A percentile compares a stretch with the other conserved stretches of the same genome.
phyloP scores from a whole-genome alignment of 1,140 invertebrate genomes.

The Pseudoatta argentina region DNA sequence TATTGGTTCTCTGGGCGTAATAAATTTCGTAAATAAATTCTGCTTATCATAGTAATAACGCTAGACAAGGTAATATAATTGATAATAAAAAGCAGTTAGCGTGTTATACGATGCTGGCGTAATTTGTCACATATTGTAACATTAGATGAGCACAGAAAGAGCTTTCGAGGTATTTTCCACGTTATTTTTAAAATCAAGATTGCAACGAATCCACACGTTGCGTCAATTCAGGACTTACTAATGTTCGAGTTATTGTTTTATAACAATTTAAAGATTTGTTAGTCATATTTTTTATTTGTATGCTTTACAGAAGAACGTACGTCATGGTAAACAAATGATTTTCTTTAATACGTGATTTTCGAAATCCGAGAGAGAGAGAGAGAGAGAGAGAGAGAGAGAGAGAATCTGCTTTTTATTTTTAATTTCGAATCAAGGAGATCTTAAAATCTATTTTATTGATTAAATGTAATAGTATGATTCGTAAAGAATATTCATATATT shows the following conservation, averaged over 20 bases:
- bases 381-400: too few relatives aligned
- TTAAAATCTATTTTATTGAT: too few relatives aligned
- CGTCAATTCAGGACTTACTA: background rate
- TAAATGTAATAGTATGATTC: too few relatives aligned
- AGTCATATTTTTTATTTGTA: background rate
- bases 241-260: background rate
- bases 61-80: slow-evolving; percentile 19
- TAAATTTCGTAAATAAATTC: slow-evolving; percentile 17
- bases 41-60: slow-evolving; percentile 5
- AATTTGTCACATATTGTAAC: slow-evolving; percentile 15
- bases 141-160: background rate
- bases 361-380: background rate
- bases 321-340: too few relatives aligned
- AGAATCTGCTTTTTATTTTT: too few relatives aligned
- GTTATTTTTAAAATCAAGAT: slow-evolving; percentile 8
- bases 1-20: background rate
- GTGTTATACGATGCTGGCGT: too few relatives aligned
- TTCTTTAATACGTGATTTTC: background rate
- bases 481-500: too few relatives aligned
- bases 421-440: too few relatives aligned
- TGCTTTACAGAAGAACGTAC: background rate
- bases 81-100: slow-evolving; percentile 36
- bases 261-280: background rate
- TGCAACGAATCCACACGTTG: background rate
- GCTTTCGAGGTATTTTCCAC: background rate